Percentiles rank a stretch among this genome's conserved stretches.
Conservation (phyloP, 2,113 vertebrate genomes). For the Neolamprologus sp. region DNA sequence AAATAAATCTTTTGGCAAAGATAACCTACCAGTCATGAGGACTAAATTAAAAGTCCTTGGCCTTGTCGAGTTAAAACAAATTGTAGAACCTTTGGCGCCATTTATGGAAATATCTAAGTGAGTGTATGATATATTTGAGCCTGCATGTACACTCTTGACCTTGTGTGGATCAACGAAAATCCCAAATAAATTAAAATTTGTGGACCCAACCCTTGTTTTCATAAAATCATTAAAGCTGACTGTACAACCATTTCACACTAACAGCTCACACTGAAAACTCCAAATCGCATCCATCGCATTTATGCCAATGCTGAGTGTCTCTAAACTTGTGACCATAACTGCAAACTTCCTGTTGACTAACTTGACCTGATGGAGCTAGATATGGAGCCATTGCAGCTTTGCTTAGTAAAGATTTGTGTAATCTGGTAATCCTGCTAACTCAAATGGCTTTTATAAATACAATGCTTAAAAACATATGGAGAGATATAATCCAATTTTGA, state of each 20-base stretch:
- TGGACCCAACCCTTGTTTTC: neutral
- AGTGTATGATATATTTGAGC: neutral
- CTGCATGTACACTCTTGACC: neutral
- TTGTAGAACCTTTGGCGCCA: fast-evolving
- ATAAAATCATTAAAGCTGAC: too few relatives aligned
- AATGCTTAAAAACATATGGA: neutral
- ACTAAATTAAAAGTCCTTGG: neutral
- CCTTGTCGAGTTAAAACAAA: neutral
- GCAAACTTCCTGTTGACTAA: neutral
- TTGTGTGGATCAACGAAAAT: fast-evolving
- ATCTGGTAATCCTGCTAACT: neutral
- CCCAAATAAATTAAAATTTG: neutral
- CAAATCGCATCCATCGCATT: neutral
- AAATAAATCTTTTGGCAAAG: neutral
- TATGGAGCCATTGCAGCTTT: neutral
- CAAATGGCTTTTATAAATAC: neutral
- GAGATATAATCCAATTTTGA: neutral
- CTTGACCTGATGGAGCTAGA: neutral
- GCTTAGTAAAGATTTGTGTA: neutral
- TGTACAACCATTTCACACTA: neutral
- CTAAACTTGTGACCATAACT: neutral
- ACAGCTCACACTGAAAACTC: neutral
- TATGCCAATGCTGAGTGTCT: neutral
- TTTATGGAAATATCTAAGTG: neutral
- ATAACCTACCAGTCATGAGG: neutral